A percentile compares a stretch with the other conserved stretches of the same genome.
Evolutionary conservation across 23 tunicate genomes (phyloP).

Genomic region (Halocynthia roretzi): DNA sequence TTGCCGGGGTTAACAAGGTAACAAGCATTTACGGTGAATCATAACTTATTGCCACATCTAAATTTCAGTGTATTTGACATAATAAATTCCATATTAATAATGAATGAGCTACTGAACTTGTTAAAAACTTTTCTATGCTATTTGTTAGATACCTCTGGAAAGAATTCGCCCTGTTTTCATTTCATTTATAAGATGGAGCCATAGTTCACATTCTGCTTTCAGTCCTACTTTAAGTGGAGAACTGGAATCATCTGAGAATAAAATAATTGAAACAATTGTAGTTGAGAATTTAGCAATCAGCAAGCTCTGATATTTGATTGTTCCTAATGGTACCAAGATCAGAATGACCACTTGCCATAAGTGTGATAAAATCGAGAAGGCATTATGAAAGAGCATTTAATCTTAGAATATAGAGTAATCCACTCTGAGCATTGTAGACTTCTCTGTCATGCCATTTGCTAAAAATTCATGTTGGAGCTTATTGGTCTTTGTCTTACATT

Average conservation of each 20-base stretch:
- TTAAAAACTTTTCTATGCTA: neutral
- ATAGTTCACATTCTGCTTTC: conserved; percentile 35
- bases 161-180: conserved; percentile 53
- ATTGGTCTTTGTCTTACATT: too few species aligned
- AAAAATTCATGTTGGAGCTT: too few species aligned
- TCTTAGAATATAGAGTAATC: too few species aligned
- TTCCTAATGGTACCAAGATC: too few species aligned
- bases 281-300: neutral
- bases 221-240: conserved; percentile 47
- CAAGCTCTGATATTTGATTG: neutral
- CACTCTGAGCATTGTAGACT: neutral
- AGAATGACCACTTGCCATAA: too few species aligned
- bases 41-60: too few species aligned
- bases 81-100: too few species aligned
- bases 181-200: conserved; percentile 51
- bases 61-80: too few species aligned
- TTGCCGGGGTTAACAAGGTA: too few species aligned
- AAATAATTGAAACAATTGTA: too few species aligned
- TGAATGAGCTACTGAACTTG: too few species aligned
- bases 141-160: conserved; percentile 35
- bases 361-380: neutral
- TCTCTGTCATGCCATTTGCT: neutral
- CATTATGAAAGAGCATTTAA: neutral
- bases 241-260: neutral
- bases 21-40: too few species aligned